Percentiles rank a stretch among this genome's conserved stretches.
phyloP scores from a whole-genome alignment of 2,113 vertebrate species.

The Nibea coibor region DNA sequence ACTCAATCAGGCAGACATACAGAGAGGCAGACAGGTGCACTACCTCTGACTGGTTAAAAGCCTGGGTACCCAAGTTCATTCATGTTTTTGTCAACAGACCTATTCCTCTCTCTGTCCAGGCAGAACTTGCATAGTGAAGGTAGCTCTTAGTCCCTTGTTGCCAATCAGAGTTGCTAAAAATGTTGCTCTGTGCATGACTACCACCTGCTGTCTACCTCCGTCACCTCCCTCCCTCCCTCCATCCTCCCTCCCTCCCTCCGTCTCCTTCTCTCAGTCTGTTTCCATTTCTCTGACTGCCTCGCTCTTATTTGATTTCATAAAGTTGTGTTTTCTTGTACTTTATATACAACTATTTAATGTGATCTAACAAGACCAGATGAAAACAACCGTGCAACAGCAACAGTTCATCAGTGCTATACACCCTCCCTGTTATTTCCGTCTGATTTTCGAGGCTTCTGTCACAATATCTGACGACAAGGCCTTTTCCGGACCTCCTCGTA shows the following conservation, averaged over 20 bases:
- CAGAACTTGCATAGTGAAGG: background rate
- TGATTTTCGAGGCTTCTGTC: constrained; percentile 23
- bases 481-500: constrained; percentile 72
- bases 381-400: constrained; percentile 79
- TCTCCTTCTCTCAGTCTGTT: constrained; percentile 63
- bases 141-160: constrained; percentile 21
- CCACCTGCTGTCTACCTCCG: constrained; percentile 79
- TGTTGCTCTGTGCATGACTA: constrained; percentile 76
- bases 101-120: background rate
- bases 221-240: constrained; percentile 44
- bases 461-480: constrained; percentile 28
- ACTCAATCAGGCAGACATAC: background rate
- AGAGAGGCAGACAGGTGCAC: background rate
- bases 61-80: background rate
- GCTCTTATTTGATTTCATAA: constrained; percentile 80
- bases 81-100: background rate
- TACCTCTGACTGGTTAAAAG: background rate
- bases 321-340: constrained; percentile 85
- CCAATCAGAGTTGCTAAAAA: constrained; percentile 53
- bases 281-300: constrained; percentile 53
- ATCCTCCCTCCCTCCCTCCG: background rate
- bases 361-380: constrained; percentile 84
- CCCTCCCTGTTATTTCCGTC: constrained; percentile 34
- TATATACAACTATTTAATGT: constrained; percentile 82
- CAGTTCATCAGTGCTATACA: background rate